A percentile compares a stretch with the other conserved stretches of the same genome.
Conservation (phyloP, 2,113 vertebrate genomes). For the Mus pahari region DNA sequence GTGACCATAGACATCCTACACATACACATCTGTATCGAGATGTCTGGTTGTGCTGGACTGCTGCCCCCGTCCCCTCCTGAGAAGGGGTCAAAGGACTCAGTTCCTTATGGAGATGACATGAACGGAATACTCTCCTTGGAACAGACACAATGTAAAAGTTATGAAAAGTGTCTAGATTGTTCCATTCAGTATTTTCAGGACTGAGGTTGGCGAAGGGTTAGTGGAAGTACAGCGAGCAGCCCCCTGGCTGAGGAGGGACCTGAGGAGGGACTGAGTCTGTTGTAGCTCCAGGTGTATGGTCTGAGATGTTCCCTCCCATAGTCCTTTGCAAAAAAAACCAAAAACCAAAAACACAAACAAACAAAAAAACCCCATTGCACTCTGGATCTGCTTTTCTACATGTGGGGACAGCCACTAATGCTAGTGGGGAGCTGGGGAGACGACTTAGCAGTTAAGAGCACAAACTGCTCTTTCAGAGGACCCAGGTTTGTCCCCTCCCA, state of each 20-base stretch:
- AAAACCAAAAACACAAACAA: not conserved
- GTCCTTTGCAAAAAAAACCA: not conserved
- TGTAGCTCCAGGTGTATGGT: not conserved
- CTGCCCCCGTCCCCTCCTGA: too few species aligned
- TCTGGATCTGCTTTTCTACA: not conserved
- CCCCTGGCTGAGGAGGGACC: not conserved
- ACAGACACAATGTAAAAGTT: not conserved
- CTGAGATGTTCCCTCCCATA: not conserved
- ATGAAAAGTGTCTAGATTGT: not conserved
- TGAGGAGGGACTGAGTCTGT: not conserved
- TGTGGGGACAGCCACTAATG: fast-evolving
- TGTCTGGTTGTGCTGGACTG: too few species aligned
- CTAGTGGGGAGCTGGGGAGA: not conserved
- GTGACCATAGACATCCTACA: not conserved
- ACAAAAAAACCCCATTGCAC: too few species aligned
- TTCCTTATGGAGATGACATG: not conserved
- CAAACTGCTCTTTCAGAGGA: not conserved
- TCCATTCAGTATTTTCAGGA: not conserved
- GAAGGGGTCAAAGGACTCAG: not conserved
- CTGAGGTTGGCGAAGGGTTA: not conserved
- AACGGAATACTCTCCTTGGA: too few species aligned
- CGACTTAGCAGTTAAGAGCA: not conserved
- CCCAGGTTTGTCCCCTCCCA: not conserved
- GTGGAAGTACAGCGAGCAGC: too few species aligned
- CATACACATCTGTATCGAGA: not conserved